Conservation (phyloP, 2,888 invertebrate species). For the Hypercompe scribonia region DNA sequence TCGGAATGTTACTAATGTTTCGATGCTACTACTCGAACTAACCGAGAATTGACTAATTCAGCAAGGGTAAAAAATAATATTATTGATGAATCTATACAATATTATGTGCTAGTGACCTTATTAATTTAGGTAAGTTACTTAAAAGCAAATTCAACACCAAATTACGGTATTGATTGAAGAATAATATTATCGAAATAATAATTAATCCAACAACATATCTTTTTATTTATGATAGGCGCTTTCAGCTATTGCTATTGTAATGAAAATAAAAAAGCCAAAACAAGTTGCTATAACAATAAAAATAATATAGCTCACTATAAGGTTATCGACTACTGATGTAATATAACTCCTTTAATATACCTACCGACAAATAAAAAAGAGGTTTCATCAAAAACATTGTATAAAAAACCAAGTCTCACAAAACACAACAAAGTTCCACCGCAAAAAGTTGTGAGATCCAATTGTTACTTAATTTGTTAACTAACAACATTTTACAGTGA, state of each 20-base stretch:
- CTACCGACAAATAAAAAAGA: not conserved
- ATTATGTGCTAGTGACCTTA: too few species aligned
- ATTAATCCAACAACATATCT: not conserved
- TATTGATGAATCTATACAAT: too few species aligned
- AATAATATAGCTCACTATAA: too few species aligned
- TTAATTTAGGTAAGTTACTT: too few species aligned
- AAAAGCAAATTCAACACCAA: too few species aligned
- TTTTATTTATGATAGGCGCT: not conserved
- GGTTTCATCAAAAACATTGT: not conserved
- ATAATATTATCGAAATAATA: not conserved
- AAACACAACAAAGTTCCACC: not conserved
- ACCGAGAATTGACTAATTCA: too few species aligned
- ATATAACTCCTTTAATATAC: not conserved
- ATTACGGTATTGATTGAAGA: not conserved
- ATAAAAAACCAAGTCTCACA: not conserved
- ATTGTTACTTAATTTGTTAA: conserved; percentile 1
- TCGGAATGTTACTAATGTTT: too few species aligned
- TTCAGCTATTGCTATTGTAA: not conserved
- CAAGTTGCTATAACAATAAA: too few species aligned
- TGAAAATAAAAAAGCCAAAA: not conserved
- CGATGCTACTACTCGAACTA: too few species aligned
- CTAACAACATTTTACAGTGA: not conserved
- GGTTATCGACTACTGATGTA: not conserved
- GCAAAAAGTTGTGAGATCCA: not conserved
- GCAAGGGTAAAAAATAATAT: too few species aligned